Evolutionary conservation across 1,140 invertebrate genomes (phyloP).

Genomic region (Atta texana): DNA sequence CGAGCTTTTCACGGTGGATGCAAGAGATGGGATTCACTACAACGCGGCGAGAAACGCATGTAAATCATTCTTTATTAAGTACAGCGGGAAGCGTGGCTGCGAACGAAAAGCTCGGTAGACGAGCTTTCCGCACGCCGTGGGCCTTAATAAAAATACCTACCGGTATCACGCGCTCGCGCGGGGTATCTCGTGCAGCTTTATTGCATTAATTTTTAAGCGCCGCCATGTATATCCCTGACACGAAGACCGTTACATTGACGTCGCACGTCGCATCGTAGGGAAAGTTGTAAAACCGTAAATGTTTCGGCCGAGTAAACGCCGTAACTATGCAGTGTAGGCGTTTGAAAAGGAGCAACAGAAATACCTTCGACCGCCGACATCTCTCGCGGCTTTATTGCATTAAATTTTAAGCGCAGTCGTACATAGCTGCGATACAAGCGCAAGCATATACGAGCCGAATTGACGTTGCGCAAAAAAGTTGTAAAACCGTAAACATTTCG

Average conservation of each 20-base stretch:
- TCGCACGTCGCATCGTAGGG: not conserved
- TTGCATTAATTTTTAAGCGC: constrained; percentile 63
- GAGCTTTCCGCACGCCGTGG: constrained; percentile 51
- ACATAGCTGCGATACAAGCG: not conserved
- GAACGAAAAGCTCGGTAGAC: constrained; percentile 43
- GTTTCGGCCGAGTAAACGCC: constrained; percentile 34
- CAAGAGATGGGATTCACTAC: constrained; percentile 48
- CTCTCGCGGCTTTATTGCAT: constrained; percentile 45
- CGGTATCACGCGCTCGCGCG: constrained; percentile 41
- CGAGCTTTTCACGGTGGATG: constrained; percentile 26
- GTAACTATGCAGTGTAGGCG: constrained; percentile 14
- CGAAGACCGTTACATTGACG: constrained; percentile 44
- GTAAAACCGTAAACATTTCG: constrained; percentile 51
- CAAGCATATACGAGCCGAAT: constrained; percentile 19
- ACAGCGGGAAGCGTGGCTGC: constrained; percentile 69
- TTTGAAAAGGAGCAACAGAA: constrained; percentile 32
- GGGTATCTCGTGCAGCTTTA: constrained; percentile 33
- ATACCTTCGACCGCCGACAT: constrained; percentile 37
- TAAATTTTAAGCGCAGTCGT: constrained; percentile 49
- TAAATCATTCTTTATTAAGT: constrained; percentile 79
- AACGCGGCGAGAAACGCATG: constrained; percentile 65
- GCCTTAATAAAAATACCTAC: constrained; percentile 49
- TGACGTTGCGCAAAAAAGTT: constrained; percentile 25
- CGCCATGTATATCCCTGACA: constrained; percentile 29
- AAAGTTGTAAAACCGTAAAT: constrained; percentile 52